Conservation (phyloP, 2,113 vertebrate genomes). For the Saccopteryx bilineata region DNA sequence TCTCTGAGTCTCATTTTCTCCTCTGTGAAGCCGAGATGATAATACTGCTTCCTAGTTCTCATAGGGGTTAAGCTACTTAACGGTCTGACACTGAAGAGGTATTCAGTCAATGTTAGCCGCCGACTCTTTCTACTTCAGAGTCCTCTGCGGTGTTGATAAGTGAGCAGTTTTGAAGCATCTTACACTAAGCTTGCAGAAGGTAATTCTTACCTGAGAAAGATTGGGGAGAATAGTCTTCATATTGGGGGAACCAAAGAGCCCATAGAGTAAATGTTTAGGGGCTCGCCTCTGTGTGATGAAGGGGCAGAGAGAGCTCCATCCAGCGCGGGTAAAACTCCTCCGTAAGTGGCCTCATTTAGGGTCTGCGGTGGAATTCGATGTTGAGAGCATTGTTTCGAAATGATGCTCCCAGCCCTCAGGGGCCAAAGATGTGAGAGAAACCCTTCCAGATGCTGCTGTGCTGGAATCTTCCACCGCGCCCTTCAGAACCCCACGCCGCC, state of each 20-base stretch:
- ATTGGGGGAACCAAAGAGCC: not conserved
- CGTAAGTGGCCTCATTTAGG: not conserved
- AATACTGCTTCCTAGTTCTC: not conserved
- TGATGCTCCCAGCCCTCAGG: not conserved
- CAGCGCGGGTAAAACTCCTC: not conserved
- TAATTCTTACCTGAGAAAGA: not conserved
- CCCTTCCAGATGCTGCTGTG: not conserved
- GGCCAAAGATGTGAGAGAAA: not conserved
- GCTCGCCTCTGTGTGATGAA: fast-evolving
- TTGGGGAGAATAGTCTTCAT: not conserved
- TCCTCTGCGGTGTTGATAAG: not conserved
- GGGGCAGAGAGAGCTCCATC: not conserved
- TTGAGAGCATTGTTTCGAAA: not conserved
- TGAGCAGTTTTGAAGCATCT: not conserved
- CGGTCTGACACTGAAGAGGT: not conserved
- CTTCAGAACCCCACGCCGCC: not conserved
- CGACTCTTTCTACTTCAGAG: not conserved
- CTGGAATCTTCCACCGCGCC: not conserved
- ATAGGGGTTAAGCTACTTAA: not conserved
- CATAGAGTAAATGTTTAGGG: not conserved
- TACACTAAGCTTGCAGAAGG: not conserved
- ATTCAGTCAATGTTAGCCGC: not conserved
- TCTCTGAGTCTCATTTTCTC: not conserved
- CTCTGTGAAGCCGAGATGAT: not conserved
- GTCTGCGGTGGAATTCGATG: not conserved